Evolutionary conservation across 1,140 invertebrate species (phyloP).

Genomic region (Temnothorax nylanderi): DNA sequence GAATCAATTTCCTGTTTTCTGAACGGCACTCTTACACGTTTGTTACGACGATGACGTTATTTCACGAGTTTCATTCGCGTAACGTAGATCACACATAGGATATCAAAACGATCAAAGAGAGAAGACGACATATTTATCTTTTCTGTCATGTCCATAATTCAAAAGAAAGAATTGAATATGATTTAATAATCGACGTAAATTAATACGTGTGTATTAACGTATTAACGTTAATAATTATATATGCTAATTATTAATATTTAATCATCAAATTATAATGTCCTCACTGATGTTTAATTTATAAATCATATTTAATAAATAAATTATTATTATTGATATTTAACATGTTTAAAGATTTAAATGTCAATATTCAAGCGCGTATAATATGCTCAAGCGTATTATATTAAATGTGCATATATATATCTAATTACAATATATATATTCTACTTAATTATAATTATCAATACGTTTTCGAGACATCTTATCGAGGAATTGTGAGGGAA

Average conservation of each 20-base stretch:
- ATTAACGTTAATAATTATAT: neutral
- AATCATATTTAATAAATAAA: neutral
- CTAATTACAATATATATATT: neutral
- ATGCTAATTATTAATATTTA: neutral
- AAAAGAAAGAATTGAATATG: neutral
- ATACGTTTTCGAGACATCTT: neutral
- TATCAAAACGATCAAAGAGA: neutral
- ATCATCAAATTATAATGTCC: neutral
- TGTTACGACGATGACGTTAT: constrained; percentile 19
- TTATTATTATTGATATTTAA: neutral
- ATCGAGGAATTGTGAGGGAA: neutral
- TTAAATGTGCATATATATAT: neutral
- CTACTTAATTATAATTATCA: neutral
- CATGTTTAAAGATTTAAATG: neutral
- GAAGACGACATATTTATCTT: neutral
- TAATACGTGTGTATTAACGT: neutral
- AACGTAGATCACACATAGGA: neutral
- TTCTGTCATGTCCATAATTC: neutral
- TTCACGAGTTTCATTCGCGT: neutral
- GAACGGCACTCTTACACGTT: neutral
- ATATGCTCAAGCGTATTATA: neutral
- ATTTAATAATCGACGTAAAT: neutral
- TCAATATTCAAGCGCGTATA: neutral
- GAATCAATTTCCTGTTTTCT: constrained; percentile 66
- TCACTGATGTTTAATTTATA: neutral